A percentile compares a stretch with the other conserved stretches of the same genome.
These are phyloP conservation scores for Syrmaticus mikado DNA, from an alignment of 2,113 vertebrate species.

Conservation along the genomic window DNA sequence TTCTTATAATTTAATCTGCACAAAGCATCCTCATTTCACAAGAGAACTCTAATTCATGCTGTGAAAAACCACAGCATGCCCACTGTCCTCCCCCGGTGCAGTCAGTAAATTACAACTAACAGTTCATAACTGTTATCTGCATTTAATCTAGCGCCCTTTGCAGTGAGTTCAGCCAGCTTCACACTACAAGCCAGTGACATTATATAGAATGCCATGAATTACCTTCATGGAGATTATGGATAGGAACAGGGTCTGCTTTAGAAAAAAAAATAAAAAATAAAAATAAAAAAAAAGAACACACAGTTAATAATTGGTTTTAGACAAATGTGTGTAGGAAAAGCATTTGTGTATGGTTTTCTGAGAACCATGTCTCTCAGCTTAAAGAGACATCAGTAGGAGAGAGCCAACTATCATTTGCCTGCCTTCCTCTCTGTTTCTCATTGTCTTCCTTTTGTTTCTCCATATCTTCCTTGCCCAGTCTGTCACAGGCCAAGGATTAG, in stretches of 20 bases:
- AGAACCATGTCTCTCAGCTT: background rate
- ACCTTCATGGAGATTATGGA: background rate
- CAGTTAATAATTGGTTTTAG: background rate
- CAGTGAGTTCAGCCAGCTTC: constrained; percentile 75
- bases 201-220: background rate
- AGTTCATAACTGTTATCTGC: constrained; percentile 72
- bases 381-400: background rate
- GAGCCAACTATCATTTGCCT: background rate
- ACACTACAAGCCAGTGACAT: background rate
- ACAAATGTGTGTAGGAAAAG: background rate
- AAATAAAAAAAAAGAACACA: too few species aligned
- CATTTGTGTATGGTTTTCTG: background rate
- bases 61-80: constrained; percentile 73
- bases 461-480: background rate
- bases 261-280: background rate
- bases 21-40: constrained; percentile 64
- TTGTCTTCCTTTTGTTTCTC: background rate
- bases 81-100: constrained; percentile 28
- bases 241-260: background rate
- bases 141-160: constrained; percentile 74
- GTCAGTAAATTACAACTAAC: constrained; percentile 80
- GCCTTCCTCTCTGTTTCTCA: background rate
- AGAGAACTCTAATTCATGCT: constrained; percentile 71
- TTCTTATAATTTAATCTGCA: constrained; percentile 68
- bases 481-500: constrained; percentile 42